Evolutionary conservation across 2,113 vertebrate genomes (phyloP).

Genomic region (Sminthopsis crassicaudata): DNA sequence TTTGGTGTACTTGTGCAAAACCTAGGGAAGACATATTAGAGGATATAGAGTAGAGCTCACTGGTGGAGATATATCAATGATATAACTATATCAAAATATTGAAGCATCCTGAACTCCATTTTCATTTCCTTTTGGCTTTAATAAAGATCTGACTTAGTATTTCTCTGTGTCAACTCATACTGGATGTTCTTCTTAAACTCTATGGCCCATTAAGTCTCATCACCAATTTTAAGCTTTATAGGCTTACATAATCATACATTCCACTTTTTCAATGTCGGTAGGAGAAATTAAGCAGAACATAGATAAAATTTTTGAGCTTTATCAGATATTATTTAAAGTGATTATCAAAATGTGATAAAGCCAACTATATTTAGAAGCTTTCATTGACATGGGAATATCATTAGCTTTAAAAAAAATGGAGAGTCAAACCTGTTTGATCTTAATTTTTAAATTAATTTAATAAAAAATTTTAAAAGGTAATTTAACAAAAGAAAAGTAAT

Average conservation of each 20-base stretch:
- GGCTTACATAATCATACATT: background rate
- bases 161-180: background rate
- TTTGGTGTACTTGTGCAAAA: background rate
- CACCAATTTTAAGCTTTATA: background rate
- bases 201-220: background rate
- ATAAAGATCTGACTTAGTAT: constrained; percentile 6
- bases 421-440: constrained; percentile 32
- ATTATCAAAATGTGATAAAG: background rate
- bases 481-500: constrained; percentile 51
- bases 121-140: constrained; percentile 16
- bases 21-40: background rate
- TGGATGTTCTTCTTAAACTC: background rate
- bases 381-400: background rate
- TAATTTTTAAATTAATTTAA: constrained; percentile 31
- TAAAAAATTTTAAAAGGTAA: constrained; percentile 35
- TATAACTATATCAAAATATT: background rate
- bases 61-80: background rate
- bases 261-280: background rate
- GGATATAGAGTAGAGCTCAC: background rate
- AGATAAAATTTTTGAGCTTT: background rate
- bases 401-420: constrained; percentile 35
- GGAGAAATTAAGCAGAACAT: background rate
- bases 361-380: constrained; percentile 38
- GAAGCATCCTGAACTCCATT: constrained; percentile 7
- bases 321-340: background rate